Percentiles rank a stretch among this genome's conserved stretches.
Conservation (phyloP, 1,140 invertebrate genomes). For the Cardiocondyla obscurior region DNA sequence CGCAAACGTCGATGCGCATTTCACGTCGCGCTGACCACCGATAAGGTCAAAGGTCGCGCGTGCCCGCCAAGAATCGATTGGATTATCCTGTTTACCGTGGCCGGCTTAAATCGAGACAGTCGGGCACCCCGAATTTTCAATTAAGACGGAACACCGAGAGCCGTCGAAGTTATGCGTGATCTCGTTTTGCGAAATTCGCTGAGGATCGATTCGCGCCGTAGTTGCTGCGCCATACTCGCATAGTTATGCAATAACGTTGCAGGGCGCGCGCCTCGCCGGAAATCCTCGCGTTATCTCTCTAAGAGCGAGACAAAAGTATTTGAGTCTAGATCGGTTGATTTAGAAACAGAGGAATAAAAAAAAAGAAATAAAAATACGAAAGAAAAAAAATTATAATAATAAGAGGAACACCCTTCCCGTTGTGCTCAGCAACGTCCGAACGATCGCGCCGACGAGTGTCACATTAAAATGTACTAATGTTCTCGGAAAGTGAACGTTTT, state of each 20-base stretch:
- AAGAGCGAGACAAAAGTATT: background rate
- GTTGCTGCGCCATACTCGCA: background rate
- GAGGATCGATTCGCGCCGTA: background rate
- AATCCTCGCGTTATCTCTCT: background rate
- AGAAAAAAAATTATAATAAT: no score
- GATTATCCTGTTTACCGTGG: slow-evolving; percentile 46
- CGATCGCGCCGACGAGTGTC: background rate
- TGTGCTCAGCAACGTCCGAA: background rate
- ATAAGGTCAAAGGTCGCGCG: slow-evolving; percentile 64
- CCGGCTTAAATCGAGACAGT: slow-evolving; percentile 27
- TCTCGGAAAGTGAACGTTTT: slow-evolving; percentile 64
- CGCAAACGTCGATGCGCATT: slow-evolving; percentile 15
- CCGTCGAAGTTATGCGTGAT: slow-evolving; percentile 34
- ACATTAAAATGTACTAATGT: slow-evolving; percentile 36
- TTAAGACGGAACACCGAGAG: slow-evolving; percentile 46
- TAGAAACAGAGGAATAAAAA: no score
- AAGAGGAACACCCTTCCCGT: no score
- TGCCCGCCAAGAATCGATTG: slow-evolving; percentile 62
- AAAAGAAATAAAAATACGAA: no score
- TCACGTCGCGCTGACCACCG: background rate
- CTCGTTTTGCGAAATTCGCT: slow-evolving; percentile 21
- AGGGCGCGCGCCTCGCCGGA: background rate
- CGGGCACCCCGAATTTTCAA: slow-evolving; percentile 43
- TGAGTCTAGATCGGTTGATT: background rate
- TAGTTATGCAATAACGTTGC: background rate